Percentiles rank a stretch among this genome's conserved stretches.
phyloP scores from a whole-genome alignment of 2,797 vertebrate genomes.

The Syngnathus rostellatus region DNA sequence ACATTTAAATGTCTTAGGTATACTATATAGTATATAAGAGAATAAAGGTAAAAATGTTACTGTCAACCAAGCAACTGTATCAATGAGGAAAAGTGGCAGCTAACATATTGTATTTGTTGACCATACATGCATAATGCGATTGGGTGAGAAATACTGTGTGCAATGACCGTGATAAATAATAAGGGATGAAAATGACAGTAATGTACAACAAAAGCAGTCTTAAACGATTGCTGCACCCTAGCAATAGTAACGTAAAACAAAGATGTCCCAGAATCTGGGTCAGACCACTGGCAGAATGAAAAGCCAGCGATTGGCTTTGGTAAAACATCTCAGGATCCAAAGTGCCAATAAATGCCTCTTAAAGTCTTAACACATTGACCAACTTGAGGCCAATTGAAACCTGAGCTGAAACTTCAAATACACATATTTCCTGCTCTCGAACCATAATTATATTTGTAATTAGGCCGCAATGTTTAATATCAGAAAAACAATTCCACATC shows the following conservation, averaged over 20 bases:
- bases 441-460: not conserved
- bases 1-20: not conserved
- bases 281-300: slow-evolving; percentile 8
- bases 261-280: slow-evolving; percentile 20
- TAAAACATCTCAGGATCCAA: slow-evolving; percentile 18
- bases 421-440: not conserved
- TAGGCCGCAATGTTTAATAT: too few relatives aligned
- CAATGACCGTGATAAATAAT: slow-evolving; percentile 15
- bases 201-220: slow-evolving; percentile 20
- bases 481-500: not conserved
- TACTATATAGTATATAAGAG: too few relatives aligned
- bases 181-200: slow-evolving; percentile 27
- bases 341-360: slow-evolving; percentile 17
- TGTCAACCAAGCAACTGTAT: not conserved
- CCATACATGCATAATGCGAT: not conserved
- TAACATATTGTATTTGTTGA: not conserved
- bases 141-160: not conserved
- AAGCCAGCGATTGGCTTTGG: slow-evolving; percentile 10
- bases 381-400: slow-evolving; percentile 23
- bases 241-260: slow-evolving; percentile 25
- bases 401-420: slow-evolving; percentile 6
- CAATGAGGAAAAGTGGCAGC: slow-evolving; percentile 9
- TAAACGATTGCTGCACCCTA: slow-evolving; percentile 22
- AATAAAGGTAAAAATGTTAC: not conserved
- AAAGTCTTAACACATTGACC: slow-evolving; percentile 19